Evolutionary conservation across 2,888 invertebrate species (phyloP).

Genomic region (Rapana venosa): DNA sequence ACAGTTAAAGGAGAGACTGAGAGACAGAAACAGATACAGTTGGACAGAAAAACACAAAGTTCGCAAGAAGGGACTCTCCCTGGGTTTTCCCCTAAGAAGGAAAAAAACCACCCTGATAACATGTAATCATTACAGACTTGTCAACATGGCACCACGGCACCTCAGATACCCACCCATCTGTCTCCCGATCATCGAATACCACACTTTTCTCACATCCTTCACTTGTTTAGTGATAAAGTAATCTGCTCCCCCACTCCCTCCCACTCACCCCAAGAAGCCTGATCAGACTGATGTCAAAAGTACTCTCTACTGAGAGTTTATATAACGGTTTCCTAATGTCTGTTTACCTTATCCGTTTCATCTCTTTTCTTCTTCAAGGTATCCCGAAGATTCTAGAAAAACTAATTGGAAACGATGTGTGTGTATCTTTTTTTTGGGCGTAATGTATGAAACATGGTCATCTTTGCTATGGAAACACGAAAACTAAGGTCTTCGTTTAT

Average conservation of each 20-base stretch:
- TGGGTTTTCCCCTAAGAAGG: too few species aligned
- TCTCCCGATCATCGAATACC: too few species aligned
- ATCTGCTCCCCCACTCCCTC: neutral
- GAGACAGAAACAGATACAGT: conserved; percentile 21
- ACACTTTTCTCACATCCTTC: neutral
- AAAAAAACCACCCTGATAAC: too few species aligned
- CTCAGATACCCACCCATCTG: too few species aligned
- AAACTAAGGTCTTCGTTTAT: too few species aligned
- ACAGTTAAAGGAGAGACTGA: conserved; percentile 4
- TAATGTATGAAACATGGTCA: neutral
- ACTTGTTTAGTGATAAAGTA: neutral
- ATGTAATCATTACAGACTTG: too few species aligned
- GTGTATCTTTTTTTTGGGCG: neutral
- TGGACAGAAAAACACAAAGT: too few species aligned
- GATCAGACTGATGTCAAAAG: neutral
- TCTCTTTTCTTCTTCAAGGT: neutral
- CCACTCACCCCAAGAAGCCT: neutral
- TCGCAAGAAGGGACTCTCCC: too few species aligned
- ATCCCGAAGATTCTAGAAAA: neutral
- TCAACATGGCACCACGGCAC: too few species aligned
- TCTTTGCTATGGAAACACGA: neutral
- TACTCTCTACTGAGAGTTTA: neutral
- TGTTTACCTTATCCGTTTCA: neutral
- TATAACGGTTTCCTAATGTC: neutral
- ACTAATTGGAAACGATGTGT: neutral